These are phyloP conservation scores for Psittacara wagleri DNA, from an alignment of 2,113 vertebrate species.

Conservation along the genomic window DNA sequence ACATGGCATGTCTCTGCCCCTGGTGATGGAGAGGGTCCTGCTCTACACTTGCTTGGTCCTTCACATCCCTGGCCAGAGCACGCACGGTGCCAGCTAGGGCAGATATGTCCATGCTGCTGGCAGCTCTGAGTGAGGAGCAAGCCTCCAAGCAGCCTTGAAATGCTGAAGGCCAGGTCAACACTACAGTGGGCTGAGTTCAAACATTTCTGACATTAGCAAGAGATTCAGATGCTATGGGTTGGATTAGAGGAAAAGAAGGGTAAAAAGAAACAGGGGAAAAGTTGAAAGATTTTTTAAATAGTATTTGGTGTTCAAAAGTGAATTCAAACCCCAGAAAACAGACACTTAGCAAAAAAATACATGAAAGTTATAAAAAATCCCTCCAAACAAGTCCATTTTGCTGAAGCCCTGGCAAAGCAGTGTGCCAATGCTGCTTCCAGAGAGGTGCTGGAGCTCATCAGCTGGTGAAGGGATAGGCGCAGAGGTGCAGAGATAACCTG, in stretches of 20 bases:
- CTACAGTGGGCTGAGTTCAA: not conserved
- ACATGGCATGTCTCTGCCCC: not conserved
- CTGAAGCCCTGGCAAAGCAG: not conserved
- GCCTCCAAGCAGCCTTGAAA: not conserved
- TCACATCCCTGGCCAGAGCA: not conserved
- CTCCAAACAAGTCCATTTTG: not conserved
- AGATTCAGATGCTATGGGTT: no score
- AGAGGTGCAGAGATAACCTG: not conserved
- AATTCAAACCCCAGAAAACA: not conserved
- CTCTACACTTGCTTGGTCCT: accelerated
- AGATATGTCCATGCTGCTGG: not conserved
- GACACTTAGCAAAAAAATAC: not conserved
- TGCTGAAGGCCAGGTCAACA: not conserved
- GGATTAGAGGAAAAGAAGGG: not conserved
- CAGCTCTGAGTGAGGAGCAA: not conserved
- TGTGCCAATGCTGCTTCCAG: not conserved
- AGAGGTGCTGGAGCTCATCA: not conserved
- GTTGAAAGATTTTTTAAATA: not conserved
- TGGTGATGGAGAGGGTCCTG: not conserved
- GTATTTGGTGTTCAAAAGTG: not conserved
- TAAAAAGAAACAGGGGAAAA: not conserved
- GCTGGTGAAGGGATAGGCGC: not conserved
- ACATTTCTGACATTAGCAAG: not conserved
- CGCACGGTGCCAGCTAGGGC: accelerated
- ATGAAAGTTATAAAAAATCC: not conserved